Base-by-base conservation (phyloP, 2,797 vertebrate species). In the Phoxinus dragarum region DNA sequence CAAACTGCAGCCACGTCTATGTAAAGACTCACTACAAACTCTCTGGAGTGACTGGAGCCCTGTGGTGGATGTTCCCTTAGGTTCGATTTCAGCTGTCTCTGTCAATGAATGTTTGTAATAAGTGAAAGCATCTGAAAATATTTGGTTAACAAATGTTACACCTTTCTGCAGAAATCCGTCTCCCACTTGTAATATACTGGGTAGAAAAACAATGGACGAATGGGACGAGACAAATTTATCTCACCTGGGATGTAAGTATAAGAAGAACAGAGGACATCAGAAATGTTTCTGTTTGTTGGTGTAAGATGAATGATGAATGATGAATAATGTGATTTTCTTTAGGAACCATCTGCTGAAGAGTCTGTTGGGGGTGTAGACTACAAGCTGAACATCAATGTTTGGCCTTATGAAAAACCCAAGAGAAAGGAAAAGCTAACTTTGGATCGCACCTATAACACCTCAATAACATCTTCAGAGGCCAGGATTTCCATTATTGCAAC, bases 41-140 rank as follows among this genome's bases (percentile, higher is more conserved):
- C 86, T 93, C 80, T 95, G 95, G 95, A 95, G 95, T 36, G 61
- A 90, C 71, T 95, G 95, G 94, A 93, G 92, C 78, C 42, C 54
- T 12, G 38, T 44, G 8, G 14, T 90, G 47, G 79, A 34, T 38
- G 91, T 93, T 86, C 94, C 95, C 86, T 88, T 91, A 91, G 93
- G 95, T 96, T 56, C 91, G 36, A 66, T 27, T 66, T 44, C n/a
- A 82, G 34, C 42, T 56, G 3, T 4, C 16, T 17, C 36, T 71
- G 34, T 10, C 47, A 54, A 40, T 2, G 12, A 52, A 47, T 8
- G 5, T 81, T n/a, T 36, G 11, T 61, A 40, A 44, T 49, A 56
- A 38, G 4, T n/a, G 2, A 79, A 86, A 40, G 19, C 23, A 17
- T 56, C n/a, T 34, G 66, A 27, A 64, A 14, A 38, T 75, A 34